A percentile compares a stretch with the other conserved stretches of the same genome.
Conservation (phyloP, 2,888 invertebrate species). For the Pheosia tremula region DNA sequence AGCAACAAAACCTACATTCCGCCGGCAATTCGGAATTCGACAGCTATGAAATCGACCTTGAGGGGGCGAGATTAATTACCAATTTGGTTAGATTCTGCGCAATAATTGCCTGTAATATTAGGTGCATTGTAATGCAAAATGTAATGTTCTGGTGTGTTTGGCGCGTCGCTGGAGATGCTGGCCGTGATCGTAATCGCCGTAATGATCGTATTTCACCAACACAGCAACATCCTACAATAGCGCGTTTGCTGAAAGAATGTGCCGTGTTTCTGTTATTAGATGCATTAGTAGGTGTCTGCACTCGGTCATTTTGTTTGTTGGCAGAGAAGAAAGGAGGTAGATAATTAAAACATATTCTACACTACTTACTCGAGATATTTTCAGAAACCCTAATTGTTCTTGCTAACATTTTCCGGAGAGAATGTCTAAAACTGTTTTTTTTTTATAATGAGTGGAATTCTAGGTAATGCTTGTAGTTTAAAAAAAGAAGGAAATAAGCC, state of each 20-base stretch:
- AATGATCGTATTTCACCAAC: background rate
- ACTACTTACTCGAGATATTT: background rate
- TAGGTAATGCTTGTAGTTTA: no score
- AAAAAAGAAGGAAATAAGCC: no score
- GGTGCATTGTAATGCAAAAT: conserved; percentile 36
- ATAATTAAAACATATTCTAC: conserved; percentile 1
- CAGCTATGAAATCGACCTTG: conserved; percentile 57
- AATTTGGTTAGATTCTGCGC: conserved; percentile 38
- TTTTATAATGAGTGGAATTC: no score
- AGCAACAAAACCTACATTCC: conserved; percentile 33
- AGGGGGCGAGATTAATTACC: conserved; percentile 41
- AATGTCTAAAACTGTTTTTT: background rate
- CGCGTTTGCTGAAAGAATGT: background rate
- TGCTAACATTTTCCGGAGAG: background rate
- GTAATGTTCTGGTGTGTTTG: conserved; percentile 22
- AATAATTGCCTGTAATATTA: conserved; percentile 39
- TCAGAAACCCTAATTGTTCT: background rate
- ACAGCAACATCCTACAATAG: background rate
- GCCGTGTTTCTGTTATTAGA: background rate
- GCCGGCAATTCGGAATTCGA: conserved; percentile 32
- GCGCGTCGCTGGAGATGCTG: conserved; percentile 22
- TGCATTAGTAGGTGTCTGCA: background rate
- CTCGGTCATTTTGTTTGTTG: background rate
- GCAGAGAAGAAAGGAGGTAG: background rate
- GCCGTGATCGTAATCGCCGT: background rate